Evolutionary conservation across 2,797 vertebrate species (phyloP), one percentile per base, ranked within the genome.

Genomic region (Vultur gryphus): DNA sequence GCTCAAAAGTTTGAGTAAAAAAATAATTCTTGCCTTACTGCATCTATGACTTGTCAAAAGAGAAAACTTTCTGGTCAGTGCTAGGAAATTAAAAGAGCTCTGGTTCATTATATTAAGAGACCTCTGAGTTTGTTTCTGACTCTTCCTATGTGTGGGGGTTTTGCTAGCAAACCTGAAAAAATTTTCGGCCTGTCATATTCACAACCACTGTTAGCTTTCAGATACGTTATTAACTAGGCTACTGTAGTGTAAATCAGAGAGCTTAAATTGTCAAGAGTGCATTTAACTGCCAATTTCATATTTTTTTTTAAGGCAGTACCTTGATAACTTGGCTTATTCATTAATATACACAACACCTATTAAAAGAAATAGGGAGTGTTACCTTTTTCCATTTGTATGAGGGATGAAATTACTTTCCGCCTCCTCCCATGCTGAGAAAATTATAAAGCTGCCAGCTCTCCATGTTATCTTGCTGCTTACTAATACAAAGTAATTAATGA

Each of bases 401-500:
- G 52, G 55, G 71, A 52, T 77, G 46, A 87, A 91, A 93, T 95
- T 87, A 77, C 70, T 89, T 81, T 67, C 1, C 0, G 58, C 37
- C 49, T 67, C n/a, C 17, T 35, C 31, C 33, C 94, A 66, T 52
- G 81, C 67, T 92, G 90, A 85, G 87, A 95, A 92, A 92, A 89
- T 71, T 17, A 87, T 66, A 96, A 89, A 92, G 64, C 64, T 94
- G 86, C 52, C 67, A 93, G 86, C 33, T 73, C 44, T 70, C 26
- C 0, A 0, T 31, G 55, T 91, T 85, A 92, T 71, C 95, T 93
- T 83, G 64, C 61, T 84, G 80, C 91, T 95, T 77, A 70, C 93
- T 96, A 91, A 93, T 41, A 90, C 39, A 49, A 92, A 82, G 84
- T 89, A 89, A 93, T 95, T 96, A 96, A 95, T 83, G 55, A 93